Base-by-base conservation (phyloP, 2,113 vertebrate species). In the Proteles cristata region DNA sequence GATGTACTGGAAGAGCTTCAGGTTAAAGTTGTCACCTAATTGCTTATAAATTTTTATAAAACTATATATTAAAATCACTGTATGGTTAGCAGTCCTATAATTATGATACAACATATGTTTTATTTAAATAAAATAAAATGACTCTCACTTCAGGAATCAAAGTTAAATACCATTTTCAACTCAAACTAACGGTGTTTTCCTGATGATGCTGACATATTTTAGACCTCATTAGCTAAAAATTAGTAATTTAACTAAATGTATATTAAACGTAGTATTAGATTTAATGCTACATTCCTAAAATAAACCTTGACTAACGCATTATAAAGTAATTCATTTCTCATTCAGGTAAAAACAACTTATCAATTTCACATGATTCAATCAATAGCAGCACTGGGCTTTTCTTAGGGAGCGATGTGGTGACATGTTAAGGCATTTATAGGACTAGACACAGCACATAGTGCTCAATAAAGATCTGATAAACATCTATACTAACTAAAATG, bases 21-120 rank as follows among this genome's bases (percentile, higher is more conserved):
- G 84, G n/a, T 90, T 96, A 93, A 92, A 97, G 94, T 88, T 95
- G 58, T 73, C 71, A 81, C 33, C 11, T 66, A 92, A 9, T 90
- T 90, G 73, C 87, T 50, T 53, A 28, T 23, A 89, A 92, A 86
- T 66, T 71, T 69, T 87, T 83, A 90, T 19, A 23, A 43, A 92
- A 84, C 3, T 85, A 25, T 61, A 39, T 71, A 84, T 92, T 48
- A 90, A 92, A 92, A 50, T 65, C 4, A 33, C 0, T 28, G 50
- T 33, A 26, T 90, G 92, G 77, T 63, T 31, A 74, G 81, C 14
- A 95, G 19, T 82, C 21, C n/a, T 77, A 39, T 21, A 93, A 35
- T 82, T 50, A 85, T 26, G 7, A 1, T 58, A 84, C 19, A 82
- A 25, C 0, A 19, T 39, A 80, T 81, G 80, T 91, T 58, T 58